A percentile compares a stretch with the other conserved stretches of the same genome.
phyloP scores from a whole-genome alignment of 2,113 vertebrate genomes.

The Raja brachyura region DNA sequence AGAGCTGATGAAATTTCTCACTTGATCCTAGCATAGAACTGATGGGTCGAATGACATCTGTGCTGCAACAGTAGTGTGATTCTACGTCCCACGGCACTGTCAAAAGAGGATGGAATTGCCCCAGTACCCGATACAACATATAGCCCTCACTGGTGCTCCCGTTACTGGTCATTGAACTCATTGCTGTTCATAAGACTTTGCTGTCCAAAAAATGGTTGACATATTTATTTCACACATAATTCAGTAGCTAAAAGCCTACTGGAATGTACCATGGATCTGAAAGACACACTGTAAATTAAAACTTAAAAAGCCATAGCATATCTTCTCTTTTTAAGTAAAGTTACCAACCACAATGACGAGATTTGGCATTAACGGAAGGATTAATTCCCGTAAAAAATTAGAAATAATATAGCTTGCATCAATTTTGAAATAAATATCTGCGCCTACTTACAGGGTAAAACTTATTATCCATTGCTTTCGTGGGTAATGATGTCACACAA shows the following conservation, averaged over 20 bases:
- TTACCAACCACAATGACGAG: background rate
- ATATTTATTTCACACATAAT: background rate
- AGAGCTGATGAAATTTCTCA: no score
- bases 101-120: background rate
- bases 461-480: background rate
- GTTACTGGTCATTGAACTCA: background rate
- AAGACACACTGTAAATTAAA: background rate
- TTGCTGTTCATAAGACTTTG: background rate
- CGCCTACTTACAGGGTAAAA: background rate
- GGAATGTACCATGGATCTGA: background rate
- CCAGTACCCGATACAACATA: background rate
- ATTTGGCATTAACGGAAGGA: background rate
- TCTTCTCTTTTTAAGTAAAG: background rate
- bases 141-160: background rate
- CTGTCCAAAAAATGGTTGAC: background rate
- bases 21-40: no score
- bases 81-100: background rate
- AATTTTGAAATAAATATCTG: background rate
- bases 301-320: background rate
- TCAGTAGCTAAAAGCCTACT: background rate
- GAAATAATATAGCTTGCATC: background rate
- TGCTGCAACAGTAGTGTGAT: no score
- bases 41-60: no score
- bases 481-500: background rate
- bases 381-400: background rate